Evolutionary conservation across 2,113 vertebrate genomes (phyloP).

Genomic region (Barbus barbus): DNA sequence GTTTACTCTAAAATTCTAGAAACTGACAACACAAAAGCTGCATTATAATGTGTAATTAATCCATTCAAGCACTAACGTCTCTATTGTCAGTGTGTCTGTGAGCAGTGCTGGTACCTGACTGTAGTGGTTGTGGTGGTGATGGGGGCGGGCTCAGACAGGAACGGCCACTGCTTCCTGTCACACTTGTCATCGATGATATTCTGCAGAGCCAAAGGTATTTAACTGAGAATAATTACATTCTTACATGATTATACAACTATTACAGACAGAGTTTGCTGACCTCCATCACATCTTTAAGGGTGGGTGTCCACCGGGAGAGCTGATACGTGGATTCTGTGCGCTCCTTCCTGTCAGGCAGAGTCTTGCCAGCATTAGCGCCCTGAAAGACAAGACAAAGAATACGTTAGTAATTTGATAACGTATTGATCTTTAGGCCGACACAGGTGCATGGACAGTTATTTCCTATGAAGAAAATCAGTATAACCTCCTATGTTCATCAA

Average conservation of each 20-base stretch:
- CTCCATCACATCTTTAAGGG: conserved; percentile 90
- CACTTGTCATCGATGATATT: conserved; percentile 84
- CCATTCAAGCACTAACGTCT: background rate
- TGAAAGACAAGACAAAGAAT: conserved; percentile 37
- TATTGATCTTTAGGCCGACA: background rate
- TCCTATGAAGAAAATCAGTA: background rate
- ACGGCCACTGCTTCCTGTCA: conserved; percentile 86
- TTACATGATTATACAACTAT: background rate
- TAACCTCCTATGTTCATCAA: background rate
- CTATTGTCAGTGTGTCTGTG: background rate
- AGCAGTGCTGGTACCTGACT: conserved; percentile 78
- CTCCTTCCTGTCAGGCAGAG: conserved; percentile 75
- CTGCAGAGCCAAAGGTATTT: conserved; percentile 61
- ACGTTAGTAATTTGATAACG: background rate
- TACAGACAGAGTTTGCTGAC: conserved; percentile 60
- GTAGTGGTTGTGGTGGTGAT: conserved; percentile 74
- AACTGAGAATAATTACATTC: background rate
- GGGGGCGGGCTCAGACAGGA: conserved; percentile 80
- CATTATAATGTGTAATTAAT: background rate
- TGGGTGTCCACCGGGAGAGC: conserved; percentile 86
- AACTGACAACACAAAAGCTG: background rate
- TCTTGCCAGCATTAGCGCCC: conserved; percentile 70
- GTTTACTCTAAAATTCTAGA: background rate
- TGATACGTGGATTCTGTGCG: conserved; percentile 83
- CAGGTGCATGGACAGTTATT: background rate